Conservation (phyloP, 2,888 invertebrate genomes). For the Sesamia inferens region DNA sequence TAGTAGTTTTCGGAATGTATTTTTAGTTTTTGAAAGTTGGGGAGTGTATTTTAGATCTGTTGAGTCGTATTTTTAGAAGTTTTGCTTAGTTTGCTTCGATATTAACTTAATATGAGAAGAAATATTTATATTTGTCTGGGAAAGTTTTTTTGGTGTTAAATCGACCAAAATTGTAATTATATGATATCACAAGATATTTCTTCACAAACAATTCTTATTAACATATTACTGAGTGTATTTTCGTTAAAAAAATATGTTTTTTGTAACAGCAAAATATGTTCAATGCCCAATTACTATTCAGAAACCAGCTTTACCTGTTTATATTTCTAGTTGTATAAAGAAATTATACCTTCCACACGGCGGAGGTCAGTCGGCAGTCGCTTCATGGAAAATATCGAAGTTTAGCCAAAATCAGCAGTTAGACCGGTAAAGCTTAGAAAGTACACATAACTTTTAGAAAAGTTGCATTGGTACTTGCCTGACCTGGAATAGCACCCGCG, state of each 20-base stretch:
- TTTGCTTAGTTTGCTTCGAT: not conserved
- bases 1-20: constrained; percentile 14
- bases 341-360: not conserved
- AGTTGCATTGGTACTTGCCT: too few species aligned
- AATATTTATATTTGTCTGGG: not conserved
- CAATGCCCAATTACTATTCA: constrained; percentile 28
- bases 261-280: constrained; percentile 15
- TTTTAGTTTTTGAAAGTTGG: constrained; percentile 2
- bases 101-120: not conserved
- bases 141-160: not conserved
- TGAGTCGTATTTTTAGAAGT: not conserved
- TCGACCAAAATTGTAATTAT: not conserved
- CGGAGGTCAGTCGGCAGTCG: too few species aligned
- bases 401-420: too few species aligned
- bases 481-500: too few species aligned
- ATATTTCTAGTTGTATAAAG: constrained; percentile 3
- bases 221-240: constrained; percentile 10
- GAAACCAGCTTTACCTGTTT: constrained; percentile 1
- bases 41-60: constrained; percentile 10
- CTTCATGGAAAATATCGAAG: too few species aligned
- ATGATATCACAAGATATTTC: not conserved
- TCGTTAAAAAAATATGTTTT: constrained; percentile 10
- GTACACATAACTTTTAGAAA: too few species aligned
- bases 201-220: not conserved
- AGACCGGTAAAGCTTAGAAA: too few species aligned